These are phyloP conservation scores for Hippopotamus amphibius DNA, from an alignment of 2,113 vertebrate genomes.

Conservation along the genomic window DNA sequence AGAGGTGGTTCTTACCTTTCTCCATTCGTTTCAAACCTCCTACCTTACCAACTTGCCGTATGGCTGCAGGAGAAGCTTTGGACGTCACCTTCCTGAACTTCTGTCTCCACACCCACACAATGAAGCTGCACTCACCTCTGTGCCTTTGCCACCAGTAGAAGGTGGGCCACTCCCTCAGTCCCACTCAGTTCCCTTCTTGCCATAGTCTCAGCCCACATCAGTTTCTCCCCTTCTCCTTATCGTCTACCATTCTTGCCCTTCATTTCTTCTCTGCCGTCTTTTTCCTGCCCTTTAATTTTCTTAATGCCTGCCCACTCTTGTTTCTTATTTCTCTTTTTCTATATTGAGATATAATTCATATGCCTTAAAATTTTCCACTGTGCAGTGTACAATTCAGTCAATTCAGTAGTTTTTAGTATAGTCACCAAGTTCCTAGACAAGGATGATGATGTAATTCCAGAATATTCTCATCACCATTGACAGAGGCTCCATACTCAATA, in stretches of 20 bases:
- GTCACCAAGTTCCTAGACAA: not conserved
- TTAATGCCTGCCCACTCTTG: not conserved
- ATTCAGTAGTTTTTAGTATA: not conserved
- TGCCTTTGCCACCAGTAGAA: not conserved
- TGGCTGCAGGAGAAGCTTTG: too few species aligned
- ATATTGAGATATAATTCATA: not conserved
- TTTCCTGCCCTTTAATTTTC: not conserved
- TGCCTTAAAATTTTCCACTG: not conserved
- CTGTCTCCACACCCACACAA: fast-evolving
- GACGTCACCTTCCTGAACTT: not conserved
- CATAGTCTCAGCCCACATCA: fast-evolving
- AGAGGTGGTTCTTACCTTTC: not conserved
- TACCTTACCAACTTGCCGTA: fast-evolving
- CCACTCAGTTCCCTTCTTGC: too few species aligned
- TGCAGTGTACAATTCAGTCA: not conserved
- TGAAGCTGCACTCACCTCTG: fast-evolving
- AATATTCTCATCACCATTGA: not conserved
- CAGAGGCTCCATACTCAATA: too few species aligned
- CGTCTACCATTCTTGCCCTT: not conserved
- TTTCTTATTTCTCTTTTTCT: not conserved
- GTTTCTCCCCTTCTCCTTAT: not conserved
- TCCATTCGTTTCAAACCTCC: not conserved
- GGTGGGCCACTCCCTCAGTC: fast-evolving
- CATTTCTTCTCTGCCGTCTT: not conserved
- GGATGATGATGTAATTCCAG: not conserved